phyloP scores from a whole-genome alignment of 2,888 invertebrate species.

The Zygogramma bicolorata region DNA sequence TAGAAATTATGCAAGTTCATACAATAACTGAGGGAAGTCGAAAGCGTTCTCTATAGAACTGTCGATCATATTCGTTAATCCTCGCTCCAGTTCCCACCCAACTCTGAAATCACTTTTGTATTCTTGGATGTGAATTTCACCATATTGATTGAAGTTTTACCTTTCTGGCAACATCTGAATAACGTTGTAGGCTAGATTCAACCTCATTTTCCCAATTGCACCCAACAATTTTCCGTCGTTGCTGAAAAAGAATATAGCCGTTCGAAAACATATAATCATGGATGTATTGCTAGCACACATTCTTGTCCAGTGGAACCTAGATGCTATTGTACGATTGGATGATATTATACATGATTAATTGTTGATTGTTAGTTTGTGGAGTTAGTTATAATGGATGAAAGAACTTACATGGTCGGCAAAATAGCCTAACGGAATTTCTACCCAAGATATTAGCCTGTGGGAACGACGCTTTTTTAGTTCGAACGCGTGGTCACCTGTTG shows the following conservation, averaged over 20 bases:
- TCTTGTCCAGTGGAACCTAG: too few species aligned
- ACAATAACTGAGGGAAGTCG: too few species aligned
- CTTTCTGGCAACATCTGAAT: neutral
- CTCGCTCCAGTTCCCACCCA: too few species aligned
- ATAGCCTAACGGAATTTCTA: conserved; percentile 65
- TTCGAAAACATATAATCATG: too few species aligned
- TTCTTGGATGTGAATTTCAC: too few species aligned
- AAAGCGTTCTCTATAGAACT: too few species aligned
- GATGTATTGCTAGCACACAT: too few species aligned
- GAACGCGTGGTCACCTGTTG: conserved; percentile 59
- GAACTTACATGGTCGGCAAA: conserved; percentile 60
- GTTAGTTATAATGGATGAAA: neutral
- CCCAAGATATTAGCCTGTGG: conserved; percentile 62
- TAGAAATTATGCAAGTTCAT: too few species aligned
- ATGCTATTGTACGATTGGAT: neutral
- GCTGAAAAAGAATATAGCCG: neutral
- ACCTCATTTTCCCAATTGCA: neutral
- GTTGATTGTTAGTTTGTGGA: neutral
- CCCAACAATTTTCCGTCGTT: neutral
- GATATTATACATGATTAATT: neutral
- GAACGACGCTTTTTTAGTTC: conserved; percentile 60
- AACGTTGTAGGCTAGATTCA: neutral
- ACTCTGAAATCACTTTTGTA: too few species aligned
- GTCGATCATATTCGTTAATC: too few species aligned
- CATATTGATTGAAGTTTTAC: too few species aligned